phyloP scores from a whole-genome alignment of 2,888 invertebrate species.

The Noctua janthina region DNA sequence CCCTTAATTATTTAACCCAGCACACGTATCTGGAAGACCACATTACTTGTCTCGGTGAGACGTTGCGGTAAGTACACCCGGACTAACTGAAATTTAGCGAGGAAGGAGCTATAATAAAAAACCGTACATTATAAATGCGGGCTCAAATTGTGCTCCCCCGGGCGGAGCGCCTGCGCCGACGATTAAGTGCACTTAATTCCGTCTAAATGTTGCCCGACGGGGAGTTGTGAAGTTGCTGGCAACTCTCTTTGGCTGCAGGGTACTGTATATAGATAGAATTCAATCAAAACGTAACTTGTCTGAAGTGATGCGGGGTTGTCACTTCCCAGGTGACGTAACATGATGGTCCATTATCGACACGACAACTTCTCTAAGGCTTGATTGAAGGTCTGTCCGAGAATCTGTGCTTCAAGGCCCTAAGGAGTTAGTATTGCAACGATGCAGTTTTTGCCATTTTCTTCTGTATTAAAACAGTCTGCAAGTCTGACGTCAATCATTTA shows the following conservation, averaged over 20 bases:
- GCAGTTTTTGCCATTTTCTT: constrained; percentile 23
- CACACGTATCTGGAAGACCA: constrained; percentile 25
- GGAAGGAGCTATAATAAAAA: constrained; percentile 75
- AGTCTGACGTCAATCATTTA: constrained; percentile 48
- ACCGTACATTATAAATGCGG: constrained; percentile 79
- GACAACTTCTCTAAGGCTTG: constrained; percentile 15
- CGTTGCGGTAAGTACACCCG: constrained; percentile 65
- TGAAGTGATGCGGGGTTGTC: constrained; percentile 52
- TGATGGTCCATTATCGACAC: constrained; percentile 41
- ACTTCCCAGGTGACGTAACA: constrained; percentile 37
- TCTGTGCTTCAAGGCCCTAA: constrained; percentile 16
- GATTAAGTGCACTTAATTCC: constrained; percentile 88
- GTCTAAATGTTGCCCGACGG: constrained; percentile 85
- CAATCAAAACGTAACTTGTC: constrained; percentile 59
- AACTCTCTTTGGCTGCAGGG: constrained; percentile 62
- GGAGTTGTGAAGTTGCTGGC: constrained; percentile 74
- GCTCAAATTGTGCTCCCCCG: constrained; percentile 79
- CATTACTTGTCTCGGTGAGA: constrained; percentile 40
- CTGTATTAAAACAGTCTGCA: constrained; percentile 31
- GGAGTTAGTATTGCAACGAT: constrained; percentile 1
- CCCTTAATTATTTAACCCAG: not conserved
- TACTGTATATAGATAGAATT: constrained; percentile 54
- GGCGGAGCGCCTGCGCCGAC: constrained; percentile 83
- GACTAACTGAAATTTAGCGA: constrained; percentile 75
- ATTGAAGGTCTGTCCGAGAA: constrained; percentile 18